Evolutionary conservation across 1,140 invertebrate species (phyloP), one percentile per base, ranked within the genome.

Genomic region (Drosophila kikkawai): DNA sequence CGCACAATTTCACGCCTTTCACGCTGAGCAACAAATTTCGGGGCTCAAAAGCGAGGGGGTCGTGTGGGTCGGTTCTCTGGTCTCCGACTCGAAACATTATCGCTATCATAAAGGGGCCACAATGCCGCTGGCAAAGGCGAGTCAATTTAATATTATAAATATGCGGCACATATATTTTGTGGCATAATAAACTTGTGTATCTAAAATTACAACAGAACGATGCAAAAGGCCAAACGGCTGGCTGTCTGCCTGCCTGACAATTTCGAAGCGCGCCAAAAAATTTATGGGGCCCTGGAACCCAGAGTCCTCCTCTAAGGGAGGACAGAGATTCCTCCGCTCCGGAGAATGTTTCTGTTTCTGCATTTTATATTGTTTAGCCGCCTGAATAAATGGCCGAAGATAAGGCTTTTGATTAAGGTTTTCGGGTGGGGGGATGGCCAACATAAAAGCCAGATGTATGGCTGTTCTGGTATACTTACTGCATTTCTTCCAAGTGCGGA

Each of bases 401-500:
- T 88, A 80, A 79, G 78, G 69, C 48, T 29, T 77, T 80, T 82
- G 76, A 86, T 80, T 80, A 82, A 74, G 79, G 74, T 59, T 59
- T 59, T 56, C 4, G 32, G 19, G 34, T n/a, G 29, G 37, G 37
- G 1, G n/a, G 15, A 17, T 29, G 26, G 17, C n/a, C 17, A 7
- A 58, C 60, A 73, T 50, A 65, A 61, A 71, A 50, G 44, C 58
- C 61, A 57, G 42, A 61, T 48, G 29, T 64, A 34, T 56, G 42
- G 11, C 11, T 3, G 47, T 4, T 47, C 12, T 36, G n/a, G 15
- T 44, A 76, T 29, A 92, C 91, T 92, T 92, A 92, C 91, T 92
- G 91, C 91, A 92, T 75, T 92, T 92, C 66, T 92, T 92, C 91
- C 91, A 92, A 80, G 91, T 81, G 44, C 91, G 81, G 65, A 92